Base-by-base conservation (phyloP, 64 coral and sea anemone species). In the Actinia equina region DNA sequence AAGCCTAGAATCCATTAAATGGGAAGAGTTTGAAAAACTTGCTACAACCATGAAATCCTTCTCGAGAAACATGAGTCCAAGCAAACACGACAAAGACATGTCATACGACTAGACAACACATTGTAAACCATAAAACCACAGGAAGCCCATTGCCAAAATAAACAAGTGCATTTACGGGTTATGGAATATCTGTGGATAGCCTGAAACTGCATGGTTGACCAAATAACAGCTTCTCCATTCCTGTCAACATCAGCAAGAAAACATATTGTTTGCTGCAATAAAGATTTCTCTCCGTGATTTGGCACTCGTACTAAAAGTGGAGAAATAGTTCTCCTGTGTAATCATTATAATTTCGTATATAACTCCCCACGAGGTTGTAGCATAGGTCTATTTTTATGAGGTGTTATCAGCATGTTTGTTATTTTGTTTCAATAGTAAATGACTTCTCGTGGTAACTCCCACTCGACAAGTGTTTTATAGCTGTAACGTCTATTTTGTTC, bases 11-110 rank as follows among this genome's bases (percentile, higher is more conserved):
- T 95, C 93, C n/a, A 95, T 99, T 41, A 99, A 99, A 71, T 99
- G 97, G 97, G 97, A 99, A 81, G 97, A 99, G 63, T 99, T 99
- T 87, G 93, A 99, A 61, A 99, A 99, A 74, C 63, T 99, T 42
- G 93, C 97, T 1, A 99, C 88, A 17, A 99, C 97, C 13, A 99
- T 99, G 97, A 95, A 89, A 78, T 88, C 91, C 10, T 99, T 99
- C 63, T 93, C 97, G 0, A 74, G 93, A 52, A 90, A 89, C 9
- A 94, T 94, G 63, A 99, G 91, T 58, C 93, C 93, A 26, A 83
- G 89, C 1, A 95, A 92, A 65, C 83, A 88, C 76, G 92, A 88
- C 2, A 84, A 77, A 70, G 77, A 86, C 2, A 46, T 57, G 23
- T 79, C 87, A 14, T 83, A 92, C 12, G 83, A 63, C 23, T 60